Conservation (phyloP, 2,797 vertebrate genomes). For the Martes flavigula region DNA sequence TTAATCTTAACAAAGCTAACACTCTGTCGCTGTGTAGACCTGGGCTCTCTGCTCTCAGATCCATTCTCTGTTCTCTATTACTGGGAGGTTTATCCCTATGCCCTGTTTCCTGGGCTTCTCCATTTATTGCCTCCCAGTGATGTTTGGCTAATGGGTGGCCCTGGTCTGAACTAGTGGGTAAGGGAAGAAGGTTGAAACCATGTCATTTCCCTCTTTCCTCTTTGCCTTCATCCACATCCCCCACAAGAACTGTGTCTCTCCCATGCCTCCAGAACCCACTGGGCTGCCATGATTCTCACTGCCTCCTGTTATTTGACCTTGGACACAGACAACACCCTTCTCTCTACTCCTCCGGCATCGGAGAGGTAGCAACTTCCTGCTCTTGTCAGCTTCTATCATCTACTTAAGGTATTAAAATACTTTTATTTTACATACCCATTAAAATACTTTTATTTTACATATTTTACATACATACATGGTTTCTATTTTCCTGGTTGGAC, state of each 20-base stretch:
- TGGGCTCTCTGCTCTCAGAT: background rate
- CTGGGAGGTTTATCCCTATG: background rate
- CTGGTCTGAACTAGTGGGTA: background rate
- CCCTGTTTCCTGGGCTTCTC: background rate
- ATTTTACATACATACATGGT: too few relatives aligned
- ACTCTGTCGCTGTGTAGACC: background rate
- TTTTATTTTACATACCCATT: constrained; percentile 3
- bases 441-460: background rate
- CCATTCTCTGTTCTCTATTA: background rate
- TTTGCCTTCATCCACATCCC: background rate
- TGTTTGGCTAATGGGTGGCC: background rate
- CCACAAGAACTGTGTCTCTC: background rate
- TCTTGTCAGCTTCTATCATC: background rate
- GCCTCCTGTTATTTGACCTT: background rate
- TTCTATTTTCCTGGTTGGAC: background rate
- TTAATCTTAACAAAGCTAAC: background rate
- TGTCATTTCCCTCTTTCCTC: background rate
- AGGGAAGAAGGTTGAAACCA: background rate
- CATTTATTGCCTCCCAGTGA: background rate
- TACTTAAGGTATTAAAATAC: background rate
- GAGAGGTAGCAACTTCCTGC: background rate
- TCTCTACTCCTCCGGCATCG: background rate
- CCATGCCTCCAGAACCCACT: background rate
- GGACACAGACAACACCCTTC: background rate
- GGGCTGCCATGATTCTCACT: background rate